These are phyloP conservation scores for Neomorphus geoffroyi DNA, from an alignment of 2,797 vertebrate species.

Conservation along the genomic window DNA sequence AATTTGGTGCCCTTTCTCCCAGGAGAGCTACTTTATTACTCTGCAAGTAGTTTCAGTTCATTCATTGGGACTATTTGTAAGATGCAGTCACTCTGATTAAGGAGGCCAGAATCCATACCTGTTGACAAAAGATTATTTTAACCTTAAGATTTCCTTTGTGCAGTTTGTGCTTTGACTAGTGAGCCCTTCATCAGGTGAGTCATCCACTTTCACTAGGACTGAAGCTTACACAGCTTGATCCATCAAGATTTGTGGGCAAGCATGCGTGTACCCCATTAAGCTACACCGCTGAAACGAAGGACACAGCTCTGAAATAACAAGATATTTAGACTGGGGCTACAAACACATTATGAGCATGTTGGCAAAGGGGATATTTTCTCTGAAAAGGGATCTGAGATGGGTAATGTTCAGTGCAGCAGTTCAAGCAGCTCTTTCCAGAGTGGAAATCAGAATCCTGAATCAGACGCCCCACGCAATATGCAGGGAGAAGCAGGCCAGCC, in stretches of 20 bases:
- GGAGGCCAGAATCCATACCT: conserved; percentile 24
- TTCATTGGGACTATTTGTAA: background rate
- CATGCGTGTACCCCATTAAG: background rate
- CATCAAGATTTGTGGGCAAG: conserved; percentile 13
- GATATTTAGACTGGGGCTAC: background rate
- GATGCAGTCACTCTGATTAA: background rate
- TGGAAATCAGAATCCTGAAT: background rate
- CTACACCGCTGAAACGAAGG: background rate
- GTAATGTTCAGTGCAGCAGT: background rate
- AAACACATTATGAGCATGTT: background rate
- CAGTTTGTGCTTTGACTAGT: conserved; percentile 1
- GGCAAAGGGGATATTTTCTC: background rate
- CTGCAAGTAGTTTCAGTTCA: background rate
- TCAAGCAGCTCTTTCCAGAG: background rate
- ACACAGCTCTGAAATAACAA: conserved; percentile 28
- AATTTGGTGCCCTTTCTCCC: conserved; percentile 1
- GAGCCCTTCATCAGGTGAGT: conserved; percentile 58
- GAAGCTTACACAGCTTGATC: conserved; percentile 53
- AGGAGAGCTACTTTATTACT: background rate
- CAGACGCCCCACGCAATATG: background rate
- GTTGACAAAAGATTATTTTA: conserved; percentile 34
- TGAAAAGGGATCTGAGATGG: background rate
- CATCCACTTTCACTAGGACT: conserved; percentile 29
- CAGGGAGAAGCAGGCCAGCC: background rate
- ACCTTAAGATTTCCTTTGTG: conserved; percentile 22